phyloP scores from a whole-genome alignment of 2,797 vertebrate species.

The Valencia hispanica region DNA sequence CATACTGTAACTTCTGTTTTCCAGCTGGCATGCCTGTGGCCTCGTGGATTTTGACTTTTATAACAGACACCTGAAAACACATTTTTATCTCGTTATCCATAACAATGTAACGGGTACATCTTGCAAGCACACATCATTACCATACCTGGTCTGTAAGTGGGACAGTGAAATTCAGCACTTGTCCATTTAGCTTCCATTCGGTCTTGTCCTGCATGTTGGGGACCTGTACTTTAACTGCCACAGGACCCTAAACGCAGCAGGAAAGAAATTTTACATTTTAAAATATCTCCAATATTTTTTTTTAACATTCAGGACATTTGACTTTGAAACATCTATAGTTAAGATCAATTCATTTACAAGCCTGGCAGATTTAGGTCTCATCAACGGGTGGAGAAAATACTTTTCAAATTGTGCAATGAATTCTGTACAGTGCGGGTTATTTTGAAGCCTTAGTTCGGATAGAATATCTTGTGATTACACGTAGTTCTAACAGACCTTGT shows the following conservation, averaged over 20 bases:
- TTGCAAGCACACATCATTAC: background rate
- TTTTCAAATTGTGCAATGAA: too few species aligned
- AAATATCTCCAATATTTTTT: background rate
- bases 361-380: too few species aligned
- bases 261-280: background rate
- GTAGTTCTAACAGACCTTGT: slow-evolving; percentile 83
- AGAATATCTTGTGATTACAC: too few species aligned
- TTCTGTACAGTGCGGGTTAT: background rate
- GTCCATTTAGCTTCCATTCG: slow-evolving; percentile 97
- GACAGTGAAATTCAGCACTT: slow-evolving; percentile 94
- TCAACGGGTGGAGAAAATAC: too few species aligned
- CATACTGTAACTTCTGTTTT: slow-evolving; percentile 97
- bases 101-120: background rate
- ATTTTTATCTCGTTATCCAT: slow-evolving; percentile 32
- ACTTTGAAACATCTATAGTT: too few species aligned
- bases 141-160: slow-evolving; percentile 95
- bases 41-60: slow-evolving; percentile 99
- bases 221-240: slow-evolving; percentile 97
- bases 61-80: slow-evolving; percentile 91
- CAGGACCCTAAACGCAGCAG: slow-evolving; percentile 66
- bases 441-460: background rate
- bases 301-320: too few species aligned
- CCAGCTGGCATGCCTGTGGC: slow-evolving; percentile 98
- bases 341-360: too few species aligned
- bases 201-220: slow-evolving; percentile 99